Percentiles rank a stretch among this genome's conserved stretches.
These are phyloP conservation scores for Leucoptera coffeella DNA, from an alignment of 2,888 invertebrate species.

Conservation along the genomic window DNA sequence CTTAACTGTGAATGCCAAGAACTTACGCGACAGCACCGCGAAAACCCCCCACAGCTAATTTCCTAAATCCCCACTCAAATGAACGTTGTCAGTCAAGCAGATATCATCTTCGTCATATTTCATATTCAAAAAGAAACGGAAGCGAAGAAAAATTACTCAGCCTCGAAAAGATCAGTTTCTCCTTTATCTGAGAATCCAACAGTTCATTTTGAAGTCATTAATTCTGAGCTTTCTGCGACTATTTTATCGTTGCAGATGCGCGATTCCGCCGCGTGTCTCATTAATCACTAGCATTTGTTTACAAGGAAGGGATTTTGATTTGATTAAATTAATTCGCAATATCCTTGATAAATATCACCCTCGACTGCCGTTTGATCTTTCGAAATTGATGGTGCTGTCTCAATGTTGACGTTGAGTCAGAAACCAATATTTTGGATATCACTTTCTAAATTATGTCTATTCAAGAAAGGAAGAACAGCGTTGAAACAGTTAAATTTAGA, in stretches of 20 bases:
- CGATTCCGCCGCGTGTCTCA: constrained; percentile 50
- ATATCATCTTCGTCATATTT: constrained; percentile 41
- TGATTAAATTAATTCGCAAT: constrained; percentile 55
- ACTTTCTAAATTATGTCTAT: too few species aligned
- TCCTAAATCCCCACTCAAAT: constrained; percentile 25
- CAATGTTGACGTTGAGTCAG: too few species aligned
- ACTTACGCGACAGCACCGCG: constrained; percentile 12
- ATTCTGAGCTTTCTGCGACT: constrained; percentile 48
- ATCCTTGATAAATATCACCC: constrained; percentile 55
- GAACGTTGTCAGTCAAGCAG: constrained; percentile 39
- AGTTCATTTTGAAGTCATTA: constrained; percentile 55
- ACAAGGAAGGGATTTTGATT: constrained; percentile 54
- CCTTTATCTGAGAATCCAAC: constrained; percentile 50
- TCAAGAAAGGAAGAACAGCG: too few species aligned
- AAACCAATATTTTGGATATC: too few species aligned
- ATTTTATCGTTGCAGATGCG: constrained; percentile 49
- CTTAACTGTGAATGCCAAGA: constrained; percentile 10
- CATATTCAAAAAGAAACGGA: constrained; percentile 18
- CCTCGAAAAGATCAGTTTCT: constrained; percentile 40
- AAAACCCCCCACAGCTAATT: constrained; percentile 26
- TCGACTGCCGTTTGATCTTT: constrained; percentile 52
- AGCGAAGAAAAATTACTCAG: constrained; percentile 44
- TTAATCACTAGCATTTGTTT: constrained; percentile 56
- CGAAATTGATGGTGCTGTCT: constrained; percentile 50
- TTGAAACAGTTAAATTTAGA: too few species aligned